phyloP scores from a whole-genome alignment of 2,888 invertebrate genomes.

The Alitta virens region DNA sequence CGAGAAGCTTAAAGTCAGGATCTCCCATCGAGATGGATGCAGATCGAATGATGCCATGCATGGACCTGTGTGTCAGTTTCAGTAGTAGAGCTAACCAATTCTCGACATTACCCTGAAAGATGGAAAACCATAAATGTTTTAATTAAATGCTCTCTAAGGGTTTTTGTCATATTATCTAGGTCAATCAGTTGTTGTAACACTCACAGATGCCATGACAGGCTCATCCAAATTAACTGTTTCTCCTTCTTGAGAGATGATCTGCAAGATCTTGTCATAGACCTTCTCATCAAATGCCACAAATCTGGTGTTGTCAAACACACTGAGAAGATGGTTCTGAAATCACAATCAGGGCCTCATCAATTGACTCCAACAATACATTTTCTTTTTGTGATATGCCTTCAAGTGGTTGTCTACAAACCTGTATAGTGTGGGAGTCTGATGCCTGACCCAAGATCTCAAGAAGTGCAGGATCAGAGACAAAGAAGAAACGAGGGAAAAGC shows the following conservation, averaged over 20 bases:
- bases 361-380: too few relatives aligned
- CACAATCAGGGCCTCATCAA: too few relatives aligned
- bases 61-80: slow-evolving; percentile 80
- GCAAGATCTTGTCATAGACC: slow-evolving; percentile 93
- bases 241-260: slow-evolving; percentile 89
- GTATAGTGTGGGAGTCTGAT: slow-evolving; percentile 58
- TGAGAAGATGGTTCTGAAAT: slow-evolving; percentile 82
- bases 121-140: too few relatives aligned
- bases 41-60: slow-evolving; percentile 87
- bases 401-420: slow-evolving; percentile 35
- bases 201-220: slow-evolving; percentile 66
- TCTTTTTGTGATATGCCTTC: too few relatives aligned
- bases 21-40: slow-evolving; percentile 81
- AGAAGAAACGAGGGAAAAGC: slow-evolving; percentile 57
- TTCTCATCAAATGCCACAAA: slow-evolving; percentile 89
- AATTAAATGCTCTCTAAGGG: too few relatives aligned
- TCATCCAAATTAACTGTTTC: slow-evolving; percentile 78
- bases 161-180: background rate
- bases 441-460: slow-evolving; percentile 59
- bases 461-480: slow-evolving; percentile 58
- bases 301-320: slow-evolving; percentile 94
- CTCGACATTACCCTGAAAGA: slow-evolving; percentile 68
- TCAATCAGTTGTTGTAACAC: background rate
- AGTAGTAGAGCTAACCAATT: slow-evolving; percentile 89
- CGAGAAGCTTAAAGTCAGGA: slow-evolving; percentile 78